A percentile compares a stretch with the other conserved stretches of the same genome.
Evolutionary conservation across 37 sponge, comb jelly and placozoan genomes (phyloP).

Genomic region (Ephydatia muelleri): DNA sequence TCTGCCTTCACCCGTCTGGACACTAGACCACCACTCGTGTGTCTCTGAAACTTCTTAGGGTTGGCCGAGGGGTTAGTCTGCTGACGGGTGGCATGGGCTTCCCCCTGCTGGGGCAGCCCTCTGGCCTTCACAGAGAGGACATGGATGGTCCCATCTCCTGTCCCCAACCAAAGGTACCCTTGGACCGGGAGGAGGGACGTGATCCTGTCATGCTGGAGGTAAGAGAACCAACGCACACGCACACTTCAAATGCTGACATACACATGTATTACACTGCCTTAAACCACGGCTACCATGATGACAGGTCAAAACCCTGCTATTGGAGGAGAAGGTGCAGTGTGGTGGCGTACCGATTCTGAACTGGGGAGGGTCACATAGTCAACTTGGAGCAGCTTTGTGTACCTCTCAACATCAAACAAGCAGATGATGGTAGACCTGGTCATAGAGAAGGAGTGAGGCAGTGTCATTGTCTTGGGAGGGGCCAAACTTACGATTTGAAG

Average conservation of each 20-base stretch:
- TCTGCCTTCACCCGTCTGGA: background rate
- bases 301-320: background rate
- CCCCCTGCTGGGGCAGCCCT: background rate
- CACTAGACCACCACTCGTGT: background rate
- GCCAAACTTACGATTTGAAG: constrained; percentile 28
- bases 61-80: background rate
- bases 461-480: background rate
- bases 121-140: constrained; percentile 37
- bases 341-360: constrained; percentile 27
- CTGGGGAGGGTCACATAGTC: constrained; percentile 30
- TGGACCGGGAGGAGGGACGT: constrained; percentile 15
- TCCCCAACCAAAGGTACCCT: constrained; percentile 46
- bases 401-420: constrained; percentile 27
- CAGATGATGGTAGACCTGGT: constrained; percentile 30
- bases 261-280: background rate
- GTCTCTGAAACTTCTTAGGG: background rate
- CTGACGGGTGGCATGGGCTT: background rate
- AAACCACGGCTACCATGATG: background rate
- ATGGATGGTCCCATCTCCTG: constrained; percentile 38
- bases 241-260: background rate
- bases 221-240: background rate
- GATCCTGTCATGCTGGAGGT: constrained; percentile 15
- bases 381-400: constrained; percentile 33
- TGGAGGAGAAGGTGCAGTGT: constrained; percentile 20
- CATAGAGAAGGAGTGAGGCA: background rate